A percentile compares a stretch with the other conserved stretches of the same genome.
phyloP scores from a whole-genome alignment of 2,113 vertebrate species.

The Dasypus novemcinctus region DNA sequence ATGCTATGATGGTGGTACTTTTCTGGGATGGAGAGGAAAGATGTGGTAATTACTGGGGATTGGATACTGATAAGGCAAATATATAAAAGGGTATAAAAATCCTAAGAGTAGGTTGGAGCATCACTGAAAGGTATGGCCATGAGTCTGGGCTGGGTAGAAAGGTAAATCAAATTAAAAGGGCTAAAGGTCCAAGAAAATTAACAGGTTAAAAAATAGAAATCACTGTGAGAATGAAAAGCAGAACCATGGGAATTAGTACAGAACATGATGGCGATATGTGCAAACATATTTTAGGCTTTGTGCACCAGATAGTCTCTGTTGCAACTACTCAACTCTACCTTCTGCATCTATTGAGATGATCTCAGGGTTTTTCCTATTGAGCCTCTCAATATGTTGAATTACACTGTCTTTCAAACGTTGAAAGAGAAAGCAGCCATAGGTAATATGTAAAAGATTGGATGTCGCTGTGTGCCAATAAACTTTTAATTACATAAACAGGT shows the following conservation, averaged over 20 bases:
- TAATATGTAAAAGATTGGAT: not conserved
- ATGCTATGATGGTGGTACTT: not conserved
- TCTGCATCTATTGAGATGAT: not conserved
- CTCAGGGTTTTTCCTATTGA: not conserved
- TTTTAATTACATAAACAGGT: slow-evolving; percentile 5
- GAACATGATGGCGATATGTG: not conserved
- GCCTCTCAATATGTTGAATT: slow-evolving; percentile 27
- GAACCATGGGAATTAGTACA: not conserved
- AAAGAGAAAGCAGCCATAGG: not conserved
- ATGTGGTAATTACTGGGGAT: not conserved
- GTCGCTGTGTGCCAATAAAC: not conserved
- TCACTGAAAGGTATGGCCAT: not conserved
- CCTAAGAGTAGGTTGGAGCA: not conserved
- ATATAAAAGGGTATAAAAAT: not conserved
- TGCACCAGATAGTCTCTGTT: not conserved
- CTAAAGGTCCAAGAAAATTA: slow-evolving; percentile 8
- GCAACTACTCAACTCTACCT: not conserved
- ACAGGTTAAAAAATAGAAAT: slow-evolving; percentile 27
- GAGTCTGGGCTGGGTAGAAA: not conserved
- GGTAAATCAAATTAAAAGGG: not conserved
- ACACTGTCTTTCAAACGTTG: slow-evolving; percentile 10
- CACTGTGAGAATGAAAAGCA: not conserved
- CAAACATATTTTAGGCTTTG: slow-evolving; percentile 25
- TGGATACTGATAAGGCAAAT: not conserved
- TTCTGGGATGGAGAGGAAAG: slow-evolving; percentile 1